A percentile compares a stretch with the other conserved stretches of the same genome.
phyloP scores from a whole-genome alignment of 2,113 vertebrate species.

The Oreochromis tanganicae region DNA sequence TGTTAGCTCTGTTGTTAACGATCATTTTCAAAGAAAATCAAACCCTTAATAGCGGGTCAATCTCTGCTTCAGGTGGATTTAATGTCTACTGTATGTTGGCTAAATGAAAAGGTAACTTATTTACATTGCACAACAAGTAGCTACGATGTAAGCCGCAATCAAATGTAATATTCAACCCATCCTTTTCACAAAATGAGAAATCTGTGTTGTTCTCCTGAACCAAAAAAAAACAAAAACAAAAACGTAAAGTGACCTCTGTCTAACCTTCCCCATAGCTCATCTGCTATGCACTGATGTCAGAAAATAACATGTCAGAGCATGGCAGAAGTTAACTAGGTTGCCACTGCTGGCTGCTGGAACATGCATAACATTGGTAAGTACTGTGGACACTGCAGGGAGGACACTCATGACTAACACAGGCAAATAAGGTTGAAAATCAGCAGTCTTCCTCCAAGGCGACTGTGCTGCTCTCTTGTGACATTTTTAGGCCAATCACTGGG shows the following conservation, averaged over 20 bases:
- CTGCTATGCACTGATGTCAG: not conserved
- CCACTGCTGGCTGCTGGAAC: not conserved
- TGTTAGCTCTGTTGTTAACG: not conserved
- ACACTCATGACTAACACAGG: conserved; percentile 38
- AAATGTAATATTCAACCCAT: not conserved
- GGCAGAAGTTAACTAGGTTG: not conserved
- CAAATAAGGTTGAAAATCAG: conserved; percentile 13
- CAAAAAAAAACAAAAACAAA: not conserved
- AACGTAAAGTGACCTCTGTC: not conserved
- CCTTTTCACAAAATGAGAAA: not conserved
- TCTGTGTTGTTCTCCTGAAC: not conserved
- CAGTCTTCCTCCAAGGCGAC: conserved; percentile 14
- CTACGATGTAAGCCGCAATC: not conserved
- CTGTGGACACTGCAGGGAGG: not conserved
- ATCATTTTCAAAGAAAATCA: not conserved
- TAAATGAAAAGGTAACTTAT: not conserved
- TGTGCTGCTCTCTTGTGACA: conserved; percentile 31
- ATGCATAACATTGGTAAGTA: not conserved
- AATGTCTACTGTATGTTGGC: not conserved
- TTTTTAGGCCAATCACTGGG: conserved; percentile 48
- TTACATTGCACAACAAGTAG: not conserved
- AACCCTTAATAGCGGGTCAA: not conserved
- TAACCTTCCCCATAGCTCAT: not conserved
- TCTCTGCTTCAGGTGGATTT: not conserved
- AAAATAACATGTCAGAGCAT: not conserved